Evolutionary conservation across 2,888 invertebrate species (phyloP).

Genomic region (Zele albiditarsus): DNA sequence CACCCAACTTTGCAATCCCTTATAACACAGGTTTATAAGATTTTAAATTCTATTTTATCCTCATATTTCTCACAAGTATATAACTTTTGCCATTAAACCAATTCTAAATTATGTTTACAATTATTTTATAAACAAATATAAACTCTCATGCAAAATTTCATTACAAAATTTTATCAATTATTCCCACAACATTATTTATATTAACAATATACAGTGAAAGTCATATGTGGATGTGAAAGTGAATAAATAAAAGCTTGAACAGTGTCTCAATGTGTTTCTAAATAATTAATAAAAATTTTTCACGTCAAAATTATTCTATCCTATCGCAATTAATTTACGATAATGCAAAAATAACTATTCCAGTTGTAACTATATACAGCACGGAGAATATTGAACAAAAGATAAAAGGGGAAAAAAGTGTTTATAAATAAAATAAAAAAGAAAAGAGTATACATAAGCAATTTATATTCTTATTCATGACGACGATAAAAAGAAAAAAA

Average conservation of each 20-base stretch:
- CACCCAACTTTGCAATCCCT: neutral
- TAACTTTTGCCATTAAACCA: neutral
- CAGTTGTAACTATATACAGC: neutral
- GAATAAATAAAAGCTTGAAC: neutral
- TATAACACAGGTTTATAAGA: neutral
- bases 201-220: neutral
- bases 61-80: neutral
- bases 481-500: neutral
- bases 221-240: neutral
- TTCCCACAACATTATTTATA: neutral
- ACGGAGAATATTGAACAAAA: neutral
- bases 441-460: neutral
- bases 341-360: too few relatives aligned
- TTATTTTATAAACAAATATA: too few relatives aligned
- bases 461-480: conserved; percentile 1
- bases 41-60: neutral
- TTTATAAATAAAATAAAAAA: neutral
- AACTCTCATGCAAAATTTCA: neutral
- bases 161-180: neutral
- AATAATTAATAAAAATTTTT: too few relatives aligned
- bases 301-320: too few relatives aligned
- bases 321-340: too few relatives aligned
- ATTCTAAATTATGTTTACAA: neutral
- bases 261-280: too few relatives aligned
- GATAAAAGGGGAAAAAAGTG: neutral